Evolutionary conservation across 2,113 vertebrate genomes (phyloP), one percentile per base, ranked within the genome.

Genomic region (Bagarius yarrelli): DNA sequence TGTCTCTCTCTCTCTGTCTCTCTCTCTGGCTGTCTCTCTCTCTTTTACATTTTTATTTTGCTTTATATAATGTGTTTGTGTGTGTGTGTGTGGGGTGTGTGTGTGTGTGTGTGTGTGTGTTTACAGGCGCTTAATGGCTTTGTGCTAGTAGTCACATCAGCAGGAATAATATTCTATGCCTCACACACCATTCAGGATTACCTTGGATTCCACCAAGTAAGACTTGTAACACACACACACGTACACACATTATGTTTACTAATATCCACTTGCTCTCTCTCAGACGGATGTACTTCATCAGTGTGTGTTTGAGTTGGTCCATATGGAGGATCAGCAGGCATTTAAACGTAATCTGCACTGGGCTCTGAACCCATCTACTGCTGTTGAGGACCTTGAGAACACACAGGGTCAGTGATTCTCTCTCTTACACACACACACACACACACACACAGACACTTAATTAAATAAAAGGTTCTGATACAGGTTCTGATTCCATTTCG

Each of bases 221-320:
- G 50, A 1, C 52, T 60, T 16, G 19, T 19, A 30, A 63, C 27
- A 40, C 56, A 79, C 55, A 27, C 36, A 44, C 69, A 74, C 47
- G 50, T 36, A 63, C 52, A 61, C 59, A 75, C 47, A 75, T n/a
- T 16, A 19, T 19, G 27, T 52, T 34, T 6, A 34, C 15, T 19
- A 9, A 19, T 16, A 30, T 13, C 14, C 12, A 13, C 36, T 69
- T 15, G 23, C 32, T 40, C 9, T 19, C 61, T 34, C 18, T 64
- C 30, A 95, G 94, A 94, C 94, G 3, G 94, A 95, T 74, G 92
- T 95, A 67, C 91, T 94, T 90, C 93, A 95, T 89, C 95, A 95
- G 90, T 94, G 92, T 0, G 81, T 95, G 60, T 95, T 93, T 4
- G 92, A 95, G 78, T 89, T 95, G 80, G 93, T 95, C 83, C 94